Evolutionary conservation across 2,113 vertebrate species (phyloP).

Genomic region (Bettongia penicillata): DNA sequence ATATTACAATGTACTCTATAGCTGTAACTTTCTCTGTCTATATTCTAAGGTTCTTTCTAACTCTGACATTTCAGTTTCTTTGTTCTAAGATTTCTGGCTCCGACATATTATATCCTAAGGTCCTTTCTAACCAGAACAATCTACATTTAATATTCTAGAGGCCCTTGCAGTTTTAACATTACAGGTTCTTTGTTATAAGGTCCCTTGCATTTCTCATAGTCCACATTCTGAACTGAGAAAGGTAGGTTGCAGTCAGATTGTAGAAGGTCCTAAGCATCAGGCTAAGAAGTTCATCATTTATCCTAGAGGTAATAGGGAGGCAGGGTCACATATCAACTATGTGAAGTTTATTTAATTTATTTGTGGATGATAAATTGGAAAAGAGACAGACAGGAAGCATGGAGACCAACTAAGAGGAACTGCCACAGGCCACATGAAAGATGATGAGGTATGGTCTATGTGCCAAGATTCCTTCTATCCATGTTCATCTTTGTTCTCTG

Average conservation of each 20-base stretch:
- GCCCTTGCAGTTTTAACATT: not conserved
- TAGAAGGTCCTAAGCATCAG: not conserved
- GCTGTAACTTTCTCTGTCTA: not conserved
- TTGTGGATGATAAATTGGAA: not conserved
- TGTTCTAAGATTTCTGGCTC: not conserved
- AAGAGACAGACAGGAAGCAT: not conserved
- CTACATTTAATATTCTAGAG: not conserved
- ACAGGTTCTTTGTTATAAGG: not conserved
- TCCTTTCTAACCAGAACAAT: not conserved
- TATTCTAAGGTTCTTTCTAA: not conserved
- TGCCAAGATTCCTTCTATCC: not conserved
- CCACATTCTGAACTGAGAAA: not conserved
- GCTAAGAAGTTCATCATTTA: not conserved
- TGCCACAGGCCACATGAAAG: not conserved
- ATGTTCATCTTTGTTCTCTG: not conserved
- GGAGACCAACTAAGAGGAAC: not conserved
- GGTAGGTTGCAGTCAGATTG: not conserved
- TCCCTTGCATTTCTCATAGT: not conserved
- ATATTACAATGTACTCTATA: not conserved
- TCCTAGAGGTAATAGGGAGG: not conserved
- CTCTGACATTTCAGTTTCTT: not conserved
- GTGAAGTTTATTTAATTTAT: not conserved
- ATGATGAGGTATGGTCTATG: not conserved
- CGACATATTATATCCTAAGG: not conserved
- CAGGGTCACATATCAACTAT: not conserved